phyloP scores from a whole-genome alignment of 2,113 vertebrate species.

The Lichenostomus cassidix region DNA sequence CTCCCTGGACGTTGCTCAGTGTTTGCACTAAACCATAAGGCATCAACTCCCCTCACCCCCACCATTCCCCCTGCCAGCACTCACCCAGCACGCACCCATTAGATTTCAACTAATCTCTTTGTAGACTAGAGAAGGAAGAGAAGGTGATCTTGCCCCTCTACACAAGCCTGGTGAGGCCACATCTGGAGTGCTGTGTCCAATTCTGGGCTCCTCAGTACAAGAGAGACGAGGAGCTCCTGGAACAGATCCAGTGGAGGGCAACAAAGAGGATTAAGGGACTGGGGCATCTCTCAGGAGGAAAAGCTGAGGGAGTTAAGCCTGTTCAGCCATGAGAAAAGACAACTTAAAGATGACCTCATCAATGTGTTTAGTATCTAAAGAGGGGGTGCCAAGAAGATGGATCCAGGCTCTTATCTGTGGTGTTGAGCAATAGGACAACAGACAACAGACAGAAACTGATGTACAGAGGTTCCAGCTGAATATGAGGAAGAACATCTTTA shows the following conservation, averaged over 20 bases:
- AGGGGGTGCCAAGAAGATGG: not conserved
- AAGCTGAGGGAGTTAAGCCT: not conserved
- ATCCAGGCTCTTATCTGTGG: not conserved
- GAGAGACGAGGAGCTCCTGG: not conserved
- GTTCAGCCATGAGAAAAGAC: not conserved
- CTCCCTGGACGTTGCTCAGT: not conserved
- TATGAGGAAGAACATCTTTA: not conserved
- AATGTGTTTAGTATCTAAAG: not conserved
- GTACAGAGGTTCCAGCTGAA: not conserved
- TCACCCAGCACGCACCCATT: fast-evolving
- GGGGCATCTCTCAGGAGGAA: not conserved
- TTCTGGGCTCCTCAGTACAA: not conserved
- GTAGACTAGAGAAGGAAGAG: not conserved
- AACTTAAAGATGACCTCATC: not conserved
- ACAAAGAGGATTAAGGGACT: no score
- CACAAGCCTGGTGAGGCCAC: not conserved
- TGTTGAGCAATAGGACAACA: not conserved
- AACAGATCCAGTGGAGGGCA: not conserved
- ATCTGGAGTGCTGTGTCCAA: not conserved
- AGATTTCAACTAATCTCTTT: not conserved
- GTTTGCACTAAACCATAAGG: no score
- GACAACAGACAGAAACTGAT: not conserved
- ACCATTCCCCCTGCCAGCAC: not conserved
- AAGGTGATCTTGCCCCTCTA: not conserved
- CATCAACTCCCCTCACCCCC: fast-evolving